Evolutionary conservation across 2,113 vertebrate genomes (phyloP).

Genomic region (Clupea harengus): DNA sequence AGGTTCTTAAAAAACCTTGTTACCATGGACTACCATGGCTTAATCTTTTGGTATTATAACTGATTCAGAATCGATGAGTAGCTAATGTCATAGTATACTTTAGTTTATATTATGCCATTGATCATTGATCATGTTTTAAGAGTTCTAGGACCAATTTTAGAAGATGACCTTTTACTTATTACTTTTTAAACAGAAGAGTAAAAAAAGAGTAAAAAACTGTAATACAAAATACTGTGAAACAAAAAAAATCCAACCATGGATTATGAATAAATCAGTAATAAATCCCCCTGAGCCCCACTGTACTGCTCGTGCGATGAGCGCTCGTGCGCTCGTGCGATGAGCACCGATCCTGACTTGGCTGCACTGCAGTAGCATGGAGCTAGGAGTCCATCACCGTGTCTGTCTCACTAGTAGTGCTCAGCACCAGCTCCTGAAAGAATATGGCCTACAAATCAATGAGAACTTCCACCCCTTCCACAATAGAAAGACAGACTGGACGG

Average conservation of each 20-base stretch:
- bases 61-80: background rate
- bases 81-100: background rate
- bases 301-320: background rate
- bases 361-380: background rate
- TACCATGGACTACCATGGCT: background rate
- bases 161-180: background rate
- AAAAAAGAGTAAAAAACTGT: too few species aligned
- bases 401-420: background rate
- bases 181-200: background rate
- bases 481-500: background rate
- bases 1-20: background rate
- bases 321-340: background rate
- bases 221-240: background rate
- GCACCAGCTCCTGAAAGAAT: background rate
- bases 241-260: background rate
- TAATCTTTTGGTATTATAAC: background rate
- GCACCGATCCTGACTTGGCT: background rate
- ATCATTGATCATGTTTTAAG: background rate
- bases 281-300: background rate
- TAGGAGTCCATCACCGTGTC: background rate
- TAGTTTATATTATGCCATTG: background rate
- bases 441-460: background rate
- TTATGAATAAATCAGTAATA: background rate
- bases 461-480: background rate
- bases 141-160: too few species aligned